phyloP scores from a whole-genome alignment of 2,888 invertebrate species.

The Seira sanloemensis region DNA sequence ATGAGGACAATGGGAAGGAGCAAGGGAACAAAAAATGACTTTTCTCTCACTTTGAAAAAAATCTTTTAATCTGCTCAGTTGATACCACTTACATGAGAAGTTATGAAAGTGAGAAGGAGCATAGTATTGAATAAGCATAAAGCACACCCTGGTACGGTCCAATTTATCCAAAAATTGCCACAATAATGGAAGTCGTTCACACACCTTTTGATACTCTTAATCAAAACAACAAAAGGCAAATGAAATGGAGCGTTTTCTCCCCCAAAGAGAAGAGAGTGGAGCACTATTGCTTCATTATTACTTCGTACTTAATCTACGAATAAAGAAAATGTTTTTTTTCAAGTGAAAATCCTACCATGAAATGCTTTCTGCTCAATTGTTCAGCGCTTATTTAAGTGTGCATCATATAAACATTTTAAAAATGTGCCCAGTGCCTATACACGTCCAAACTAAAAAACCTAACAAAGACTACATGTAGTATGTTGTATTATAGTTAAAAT shows the following conservation, averaged over 20 bases:
- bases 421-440: not conserved
- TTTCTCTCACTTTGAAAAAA: constrained; percentile 66
- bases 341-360: too few relatives aligned
- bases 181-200: constrained; percentile 71
- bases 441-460: not conserved
- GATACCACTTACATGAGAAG: constrained; percentile 66
- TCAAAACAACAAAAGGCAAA: constrained; percentile 41
- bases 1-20: constrained; percentile 1
- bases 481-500: too few relatives aligned
- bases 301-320: not conserved
- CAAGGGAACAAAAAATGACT: constrained; percentile 10
- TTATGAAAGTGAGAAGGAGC: not conserved
- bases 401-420: not conserved
- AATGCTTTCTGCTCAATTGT: not conserved
- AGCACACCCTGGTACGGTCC: constrained; percentile 73
- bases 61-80: constrained; percentile 73
- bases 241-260: constrained; percentile 2
- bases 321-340: too few relatives aligned
- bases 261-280: constrained; percentile 17
- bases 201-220: constrained; percentile 48
- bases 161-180: constrained; percentile 69
- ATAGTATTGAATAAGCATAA: constrained; percentile 70
- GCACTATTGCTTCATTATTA: not conserved
- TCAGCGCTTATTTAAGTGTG: not conserved
- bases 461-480: too few relatives aligned